These are phyloP conservation scores for Aphodius granarius DNA, from an alignment of 2,888 invertebrate species.

Conservation along the genomic window DNA sequence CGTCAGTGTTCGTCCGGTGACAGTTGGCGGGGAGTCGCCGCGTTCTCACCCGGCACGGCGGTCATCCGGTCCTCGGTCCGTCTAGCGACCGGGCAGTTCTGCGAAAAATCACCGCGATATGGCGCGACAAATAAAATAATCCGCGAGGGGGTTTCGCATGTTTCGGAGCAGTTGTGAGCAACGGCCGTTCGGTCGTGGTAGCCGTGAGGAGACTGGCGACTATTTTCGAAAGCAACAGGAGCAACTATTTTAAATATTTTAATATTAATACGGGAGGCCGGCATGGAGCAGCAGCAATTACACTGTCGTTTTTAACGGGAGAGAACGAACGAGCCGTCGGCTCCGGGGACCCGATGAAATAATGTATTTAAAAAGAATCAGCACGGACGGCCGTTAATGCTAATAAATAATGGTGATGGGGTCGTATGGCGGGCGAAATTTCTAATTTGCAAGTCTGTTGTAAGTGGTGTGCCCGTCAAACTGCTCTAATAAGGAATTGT, in stretches of 20 bases:
- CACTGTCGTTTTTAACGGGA: slow-evolving; percentile 29
- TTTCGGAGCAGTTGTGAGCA: background rate
- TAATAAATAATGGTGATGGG: slow-evolving; percentile 14
- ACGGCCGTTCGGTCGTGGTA: slow-evolving; percentile 20
- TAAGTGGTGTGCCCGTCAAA: background rate
- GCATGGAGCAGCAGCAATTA: slow-evolving; percentile 23
- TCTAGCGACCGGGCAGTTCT: background rate
- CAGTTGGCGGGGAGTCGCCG: background rate
- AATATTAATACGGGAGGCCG: slow-evolving; percentile 25
- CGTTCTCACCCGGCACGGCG: background rate
- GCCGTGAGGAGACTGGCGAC: slow-evolving; percentile 29
- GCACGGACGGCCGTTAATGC: slow-evolving; percentile 21
- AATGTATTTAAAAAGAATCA: slow-evolving; percentile 28
- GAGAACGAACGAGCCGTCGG: slow-evolving; percentile 1
- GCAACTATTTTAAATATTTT: slow-evolving; percentile 31
- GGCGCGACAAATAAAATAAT: background rate
- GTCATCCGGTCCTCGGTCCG: background rate
- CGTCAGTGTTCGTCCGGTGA: background rate
- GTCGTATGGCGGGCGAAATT: background rate
- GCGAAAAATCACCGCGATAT: background rate
- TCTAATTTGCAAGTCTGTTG: background rate
- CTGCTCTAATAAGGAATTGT: background rate
- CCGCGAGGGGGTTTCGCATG: background rate
- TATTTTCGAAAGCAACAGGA: slow-evolving; percentile 30
- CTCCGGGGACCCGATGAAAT: slow-evolving; percentile 9